Conservation (phyloP, 1,140 invertebrate species). For the Heliconius eleuchia region DNA sequence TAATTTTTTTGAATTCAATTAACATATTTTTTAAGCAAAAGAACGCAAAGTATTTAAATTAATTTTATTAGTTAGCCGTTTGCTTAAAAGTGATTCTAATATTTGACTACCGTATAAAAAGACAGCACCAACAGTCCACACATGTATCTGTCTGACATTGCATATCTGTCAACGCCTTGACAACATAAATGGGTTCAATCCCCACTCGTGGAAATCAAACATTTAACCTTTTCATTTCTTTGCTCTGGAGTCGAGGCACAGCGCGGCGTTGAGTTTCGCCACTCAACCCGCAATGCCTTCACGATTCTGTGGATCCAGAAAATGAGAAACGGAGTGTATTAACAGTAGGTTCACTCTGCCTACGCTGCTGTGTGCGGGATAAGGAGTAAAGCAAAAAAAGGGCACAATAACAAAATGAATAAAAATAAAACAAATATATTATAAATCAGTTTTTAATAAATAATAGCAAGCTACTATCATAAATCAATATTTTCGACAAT, state of each 20-base stretch:
- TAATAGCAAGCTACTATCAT: neutral
- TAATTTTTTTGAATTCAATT: no score
- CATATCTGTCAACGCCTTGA: neutral
- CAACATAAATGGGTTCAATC: neutral
- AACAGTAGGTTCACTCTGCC: neutral
- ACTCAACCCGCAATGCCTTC: neutral
- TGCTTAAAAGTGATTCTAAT: no score
- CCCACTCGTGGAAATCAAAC: neutral
- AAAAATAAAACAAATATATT: no score
- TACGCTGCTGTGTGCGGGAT: neutral
- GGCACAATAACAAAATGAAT: no score
- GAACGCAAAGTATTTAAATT: no score
- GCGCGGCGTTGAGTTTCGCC: no score
- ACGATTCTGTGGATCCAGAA: neutral
- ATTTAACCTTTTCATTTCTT: neutral
- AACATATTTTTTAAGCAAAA: no score
- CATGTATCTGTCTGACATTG: no score
- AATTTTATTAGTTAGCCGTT: no score
- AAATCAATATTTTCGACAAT: neutral
- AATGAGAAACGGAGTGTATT: neutral
- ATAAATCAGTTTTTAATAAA: neutral
- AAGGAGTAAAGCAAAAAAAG: no score
- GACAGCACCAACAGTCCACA: no score
- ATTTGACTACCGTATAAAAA: no score
- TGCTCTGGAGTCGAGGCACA: neutral